Conservation (phyloP, 2,113 vertebrate genomes). For the Rhinoderma darwinii region DNA sequence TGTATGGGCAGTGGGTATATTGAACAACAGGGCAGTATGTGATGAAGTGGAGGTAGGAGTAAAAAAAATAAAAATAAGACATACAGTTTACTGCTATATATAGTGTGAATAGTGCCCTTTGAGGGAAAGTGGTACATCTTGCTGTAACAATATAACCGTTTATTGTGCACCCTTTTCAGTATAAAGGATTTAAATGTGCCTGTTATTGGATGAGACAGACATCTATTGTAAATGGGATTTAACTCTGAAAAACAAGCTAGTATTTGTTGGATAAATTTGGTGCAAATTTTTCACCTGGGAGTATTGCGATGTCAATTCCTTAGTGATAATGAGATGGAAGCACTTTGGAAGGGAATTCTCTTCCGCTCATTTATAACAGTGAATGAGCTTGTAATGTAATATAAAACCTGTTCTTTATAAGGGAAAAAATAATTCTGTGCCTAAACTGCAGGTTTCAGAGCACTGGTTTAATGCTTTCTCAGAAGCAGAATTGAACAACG, state of each 20-base stretch:
- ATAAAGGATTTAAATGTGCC: not conserved
- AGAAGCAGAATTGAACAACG: constrained; percentile 50
- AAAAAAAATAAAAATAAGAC: no score
- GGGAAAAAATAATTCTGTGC: constrained; percentile 40
- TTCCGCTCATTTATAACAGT: constrained; percentile 40
- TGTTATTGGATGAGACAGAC: not conserved
- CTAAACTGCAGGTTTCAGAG: constrained; percentile 48
- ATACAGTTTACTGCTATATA: not conserved
- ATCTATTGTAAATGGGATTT: constrained; percentile 16
- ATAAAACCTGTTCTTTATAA: constrained; percentile 51
- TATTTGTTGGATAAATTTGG: constrained; percentile 43
- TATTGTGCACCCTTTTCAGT: not conserved
- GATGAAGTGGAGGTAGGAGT: no score
- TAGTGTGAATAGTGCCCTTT: not conserved
- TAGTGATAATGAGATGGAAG: constrained; percentile 52
- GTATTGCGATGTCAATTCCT: constrained; percentile 46
- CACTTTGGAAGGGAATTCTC: constrained; percentile 43
- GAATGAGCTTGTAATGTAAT: constrained; percentile 51
- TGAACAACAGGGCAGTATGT: no score
- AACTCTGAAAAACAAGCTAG: constrained; percentile 14
- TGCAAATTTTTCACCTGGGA: constrained; percentile 55
- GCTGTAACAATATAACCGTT: not conserved
- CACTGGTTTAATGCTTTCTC: constrained; percentile 46
- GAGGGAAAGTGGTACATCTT: not conserved
- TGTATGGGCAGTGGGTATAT: no score